Evolutionary conservation across 2,113 vertebrate genomes (phyloP).

Genomic region (Colossoma macropomum): DNA sequence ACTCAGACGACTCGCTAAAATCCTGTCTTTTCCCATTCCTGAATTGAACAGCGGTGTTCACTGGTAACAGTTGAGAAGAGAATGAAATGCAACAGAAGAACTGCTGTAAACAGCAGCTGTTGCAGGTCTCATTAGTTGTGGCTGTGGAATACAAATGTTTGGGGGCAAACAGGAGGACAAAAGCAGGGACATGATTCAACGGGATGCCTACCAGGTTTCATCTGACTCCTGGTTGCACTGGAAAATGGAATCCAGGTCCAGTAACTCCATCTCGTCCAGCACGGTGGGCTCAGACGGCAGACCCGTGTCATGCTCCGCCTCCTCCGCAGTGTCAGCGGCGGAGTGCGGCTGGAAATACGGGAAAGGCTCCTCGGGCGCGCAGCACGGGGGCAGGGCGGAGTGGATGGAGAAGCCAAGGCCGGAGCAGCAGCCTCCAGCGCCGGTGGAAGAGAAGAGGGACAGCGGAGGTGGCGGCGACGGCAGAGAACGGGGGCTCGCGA

Average conservation of each 20-base stretch:
- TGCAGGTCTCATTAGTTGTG: background rate
- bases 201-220: conserved; percentile 84
- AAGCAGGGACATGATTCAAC: background rate
- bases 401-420: conserved; percentile 74
- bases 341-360: conserved; percentile 78
- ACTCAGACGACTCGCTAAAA: background rate
- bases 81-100: background rate
- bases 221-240: conserved; percentile 73
- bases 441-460: conserved; percentile 39
- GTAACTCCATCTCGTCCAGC: conserved; percentile 87
- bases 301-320: conserved; percentile 49
- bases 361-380: conserved; percentile 73
- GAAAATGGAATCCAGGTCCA: conserved; percentile 82
- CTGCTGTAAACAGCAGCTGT: background rate
- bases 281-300: conserved; percentile 67
- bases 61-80: background rate
- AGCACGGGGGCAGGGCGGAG: conserved; percentile 59
- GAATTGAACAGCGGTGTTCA: background rate
- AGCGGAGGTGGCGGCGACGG: conserved; percentile 32
- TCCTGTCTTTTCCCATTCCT: background rate
- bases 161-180: background rate
- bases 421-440: conserved; percentile 66
- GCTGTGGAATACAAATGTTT: conserved; percentile 10
- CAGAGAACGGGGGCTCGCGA: conserved; percentile 36
- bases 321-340: conserved; percentile 38